Conservation (phyloP, 2,888 invertebrate species). For the Caenorhabditis becei region DNA sequence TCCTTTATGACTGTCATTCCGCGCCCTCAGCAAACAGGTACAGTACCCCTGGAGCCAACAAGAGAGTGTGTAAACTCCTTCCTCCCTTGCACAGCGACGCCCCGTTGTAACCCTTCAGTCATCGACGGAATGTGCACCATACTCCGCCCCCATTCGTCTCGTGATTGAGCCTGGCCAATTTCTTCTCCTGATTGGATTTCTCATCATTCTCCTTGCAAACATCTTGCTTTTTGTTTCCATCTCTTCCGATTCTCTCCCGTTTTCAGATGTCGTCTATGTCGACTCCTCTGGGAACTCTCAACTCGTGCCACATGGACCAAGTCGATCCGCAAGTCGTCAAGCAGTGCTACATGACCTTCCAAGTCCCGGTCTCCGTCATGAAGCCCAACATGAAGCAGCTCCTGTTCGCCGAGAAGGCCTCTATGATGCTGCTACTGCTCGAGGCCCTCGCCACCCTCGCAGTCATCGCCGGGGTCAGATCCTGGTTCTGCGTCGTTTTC, state of each 20-base stretch:
- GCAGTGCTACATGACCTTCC: conserved; percentile 1
- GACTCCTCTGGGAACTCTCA: conserved; percentile 17
- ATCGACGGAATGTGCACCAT: no score
- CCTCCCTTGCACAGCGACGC: no score
- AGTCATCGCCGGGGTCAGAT: neutral
- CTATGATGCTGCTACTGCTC: neutral
- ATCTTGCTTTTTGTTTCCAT: neutral
- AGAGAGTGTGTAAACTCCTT: no score
- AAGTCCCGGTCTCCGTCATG: neutral
- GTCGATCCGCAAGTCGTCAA: neutral
- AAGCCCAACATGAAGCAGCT: conserved; percentile 9
- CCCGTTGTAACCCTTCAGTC: no score
- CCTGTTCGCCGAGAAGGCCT: neutral
- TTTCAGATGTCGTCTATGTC: neutral
- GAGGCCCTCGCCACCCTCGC: conserved; percentile 1
- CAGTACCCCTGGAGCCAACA: no score
- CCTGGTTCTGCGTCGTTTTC: conserved; percentile 8
- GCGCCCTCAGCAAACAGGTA: no score
- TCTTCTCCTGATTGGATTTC: neutral
- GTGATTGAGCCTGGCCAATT: no score
- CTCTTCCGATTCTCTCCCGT: neutral
- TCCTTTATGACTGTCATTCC: no score
- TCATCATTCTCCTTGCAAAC: neutral
- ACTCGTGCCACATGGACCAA: neutral
- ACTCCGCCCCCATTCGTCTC: no score